Evolutionary conservation across 2,888 invertebrate genomes (phyloP).

Genomic region (Hirtodrosophila alboralis): DNA sequence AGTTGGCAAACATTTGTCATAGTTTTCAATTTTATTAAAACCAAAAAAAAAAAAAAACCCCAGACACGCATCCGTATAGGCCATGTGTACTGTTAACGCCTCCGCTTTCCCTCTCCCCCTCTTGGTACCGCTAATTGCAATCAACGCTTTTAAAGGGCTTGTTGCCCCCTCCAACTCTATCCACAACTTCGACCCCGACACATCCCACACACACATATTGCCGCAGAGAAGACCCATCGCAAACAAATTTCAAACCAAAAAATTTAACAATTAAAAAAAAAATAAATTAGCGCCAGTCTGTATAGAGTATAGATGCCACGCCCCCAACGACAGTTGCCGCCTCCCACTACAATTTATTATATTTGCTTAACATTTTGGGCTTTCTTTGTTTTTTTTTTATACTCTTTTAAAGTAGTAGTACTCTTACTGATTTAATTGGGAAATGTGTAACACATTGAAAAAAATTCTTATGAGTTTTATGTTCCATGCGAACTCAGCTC

Average conservation of each 20-base stretch:
- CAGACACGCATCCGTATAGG: conserved; percentile 27
- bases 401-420: neutral
- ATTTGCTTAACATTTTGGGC: conserved; percentile 15
- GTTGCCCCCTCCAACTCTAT: neutral
- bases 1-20: conserved; percentile 46
- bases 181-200: neutral
- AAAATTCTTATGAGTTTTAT: too few species aligned
- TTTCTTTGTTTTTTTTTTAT: conserved; percentile 1
- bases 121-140: conserved; percentile 21
- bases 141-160: conserved; percentile 42
- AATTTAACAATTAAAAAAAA: conserved; percentile 47
- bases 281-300: conserved; percentile 22
- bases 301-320: conserved; percentile 6
- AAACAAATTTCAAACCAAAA: conserved; percentile 9
- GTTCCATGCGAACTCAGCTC: too few species aligned
- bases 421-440: too few species aligned
- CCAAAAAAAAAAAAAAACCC: too few species aligned
- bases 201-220: conserved; percentile 22
- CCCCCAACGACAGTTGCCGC: conserved; percentile 12
- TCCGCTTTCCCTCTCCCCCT: neutral
- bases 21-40: conserved; percentile 41
- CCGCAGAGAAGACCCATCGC: conserved; percentile 4
- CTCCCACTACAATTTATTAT: conserved; percentile 12
- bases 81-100: conserved; percentile 8
- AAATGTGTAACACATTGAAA: too few species aligned